A percentile compares a stretch with the other conserved stretches of the same genome.
phyloP scores from a whole-genome alignment of 92 coral and sea anemone species.

The Nematostella vectensis region DNA sequence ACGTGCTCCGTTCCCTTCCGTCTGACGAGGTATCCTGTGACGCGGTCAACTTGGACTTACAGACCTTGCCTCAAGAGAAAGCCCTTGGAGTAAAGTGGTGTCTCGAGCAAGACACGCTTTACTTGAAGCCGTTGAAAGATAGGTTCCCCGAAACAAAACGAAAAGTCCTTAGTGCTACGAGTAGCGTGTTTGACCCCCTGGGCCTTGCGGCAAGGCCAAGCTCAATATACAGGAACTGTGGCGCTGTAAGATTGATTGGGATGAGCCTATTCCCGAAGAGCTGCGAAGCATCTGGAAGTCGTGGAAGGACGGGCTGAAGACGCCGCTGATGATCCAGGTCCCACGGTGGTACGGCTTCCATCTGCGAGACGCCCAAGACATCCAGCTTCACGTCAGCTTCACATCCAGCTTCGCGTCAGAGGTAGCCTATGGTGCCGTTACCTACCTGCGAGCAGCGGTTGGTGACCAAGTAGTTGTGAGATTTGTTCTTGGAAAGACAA shows the following conservation, averaged over 20 bases:
- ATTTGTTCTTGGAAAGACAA: background rate
- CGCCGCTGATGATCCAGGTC: background rate
- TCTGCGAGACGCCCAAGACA: conserved; percentile 9
- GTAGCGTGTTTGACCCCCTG: too few relatives aligned
- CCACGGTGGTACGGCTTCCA: too few relatives aligned
- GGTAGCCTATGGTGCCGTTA: conserved; percentile 27
- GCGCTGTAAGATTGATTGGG: conserved; percentile 6
- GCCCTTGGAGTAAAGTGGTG: too few relatives aligned
- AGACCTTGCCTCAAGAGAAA: too few relatives aligned
- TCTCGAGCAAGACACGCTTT: conserved; percentile 8
- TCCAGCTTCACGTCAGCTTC: conserved; percentile 28
- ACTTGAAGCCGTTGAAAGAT: conserved; percentile 7
- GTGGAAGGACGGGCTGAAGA: conserved; percentile 20
- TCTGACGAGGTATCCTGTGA: too few relatives aligned
- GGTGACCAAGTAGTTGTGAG: background rate
- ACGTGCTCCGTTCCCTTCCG: too few relatives aligned
- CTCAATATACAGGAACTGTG: conserved; percentile 13
- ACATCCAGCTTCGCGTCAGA: conserved; percentile 27
- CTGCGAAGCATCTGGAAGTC: too few relatives aligned
- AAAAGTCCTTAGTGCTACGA: conserved; percentile 14
- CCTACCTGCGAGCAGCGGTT: conserved; percentile 6
- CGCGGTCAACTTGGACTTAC: too few relatives aligned
- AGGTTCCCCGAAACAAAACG: conserved; percentile 19
- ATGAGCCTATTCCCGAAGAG: too few relatives aligned
- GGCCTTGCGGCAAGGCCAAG: conserved; percentile 14